Conservation (phyloP, 1,140 invertebrate genomes). For the Heliconius congener region DNA sequence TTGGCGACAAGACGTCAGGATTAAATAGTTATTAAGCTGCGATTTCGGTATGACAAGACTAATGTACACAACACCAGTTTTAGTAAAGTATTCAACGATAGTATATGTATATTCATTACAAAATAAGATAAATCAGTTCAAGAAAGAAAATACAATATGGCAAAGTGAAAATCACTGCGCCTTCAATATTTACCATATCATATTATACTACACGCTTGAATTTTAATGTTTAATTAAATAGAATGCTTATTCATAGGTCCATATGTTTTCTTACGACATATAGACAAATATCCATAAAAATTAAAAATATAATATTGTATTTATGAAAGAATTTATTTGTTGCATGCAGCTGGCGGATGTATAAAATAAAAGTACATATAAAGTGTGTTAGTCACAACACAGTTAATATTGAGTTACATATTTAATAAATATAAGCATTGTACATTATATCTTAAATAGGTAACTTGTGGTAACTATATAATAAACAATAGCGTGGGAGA, state of each 20-base stretch:
- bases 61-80: constrained; percentile 20
- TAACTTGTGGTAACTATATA: neutral
- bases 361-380: constrained; percentile 3
- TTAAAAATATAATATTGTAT: neutral
- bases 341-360: constrained; percentile 14
- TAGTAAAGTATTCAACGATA: constrained; percentile 13
- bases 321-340: constrained; percentile 8
- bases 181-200: no score
- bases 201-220: no score
- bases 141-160: constrained; percentile 14
- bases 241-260: neutral
- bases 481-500: constrained; percentile 26
- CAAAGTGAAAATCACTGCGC: neutral
- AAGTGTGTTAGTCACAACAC: constrained; percentile 1
- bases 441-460: constrained; percentile 2
- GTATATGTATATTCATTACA: constrained; percentile 7
- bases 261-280: neutral
- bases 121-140: constrained; percentile 6
- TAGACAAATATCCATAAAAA: neutral
- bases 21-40: constrained; percentile 48
- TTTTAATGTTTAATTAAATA: neutral
- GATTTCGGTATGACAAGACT: constrained; percentile 48
- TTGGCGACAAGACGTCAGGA: constrained; percentile 47
- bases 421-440: neutral
- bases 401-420: constrained; percentile 3